Evolutionary conservation across 2,113 vertebrate genomes (phyloP), one percentile per base, ranked within the genome.

Genomic region (Rhineura floridana): DNA sequence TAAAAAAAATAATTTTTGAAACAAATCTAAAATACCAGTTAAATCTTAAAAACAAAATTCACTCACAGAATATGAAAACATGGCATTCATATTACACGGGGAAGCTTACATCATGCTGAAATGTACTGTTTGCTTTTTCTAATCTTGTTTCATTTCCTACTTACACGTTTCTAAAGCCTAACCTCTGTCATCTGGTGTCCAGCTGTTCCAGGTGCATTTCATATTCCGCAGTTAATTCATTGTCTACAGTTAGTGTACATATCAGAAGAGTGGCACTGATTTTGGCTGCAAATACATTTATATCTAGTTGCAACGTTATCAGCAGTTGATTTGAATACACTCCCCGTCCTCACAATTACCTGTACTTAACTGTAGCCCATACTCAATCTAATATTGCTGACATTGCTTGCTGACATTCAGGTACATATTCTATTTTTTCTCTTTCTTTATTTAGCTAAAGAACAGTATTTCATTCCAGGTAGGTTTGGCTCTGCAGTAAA

Each of bases 381-480:
- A 94, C 94, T 96, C 93, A 93, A 94, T 96, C 96, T 96, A 97
- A 95, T 96, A 96, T 94, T 96, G n/a, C n/a, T n/a, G n/a, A n/a
- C n/a, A n/a, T 94, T 96, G 94, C 96, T 97, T 96, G 95, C 91
- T 97, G 96, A 95, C 94, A 96, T 98, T 98, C 97, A 98, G 97
- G 98, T 97, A 93, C 97, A 96, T 98, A 97, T 98, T 97, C 95
- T 97, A 97, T 96, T 94, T 96, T 94, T 95, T 95, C 93, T 96
- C 95, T 92, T 92, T 94, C 96, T 97, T 97, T 96, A 97, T 97
- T 97, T 98, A 99, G 99, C 98, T 97, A 99, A 98, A 98, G 99
- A 99, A 96, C 98, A 99, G 96, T 99, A 99, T 99, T 98, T 99
- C 98, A 98, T 99, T 98, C 98, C 98, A 99, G 99, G 99, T 99